Evolutionary conservation across 2,888 invertebrate genomes (phyloP).

Genomic region (Phrixothrix hirtus): DNA sequence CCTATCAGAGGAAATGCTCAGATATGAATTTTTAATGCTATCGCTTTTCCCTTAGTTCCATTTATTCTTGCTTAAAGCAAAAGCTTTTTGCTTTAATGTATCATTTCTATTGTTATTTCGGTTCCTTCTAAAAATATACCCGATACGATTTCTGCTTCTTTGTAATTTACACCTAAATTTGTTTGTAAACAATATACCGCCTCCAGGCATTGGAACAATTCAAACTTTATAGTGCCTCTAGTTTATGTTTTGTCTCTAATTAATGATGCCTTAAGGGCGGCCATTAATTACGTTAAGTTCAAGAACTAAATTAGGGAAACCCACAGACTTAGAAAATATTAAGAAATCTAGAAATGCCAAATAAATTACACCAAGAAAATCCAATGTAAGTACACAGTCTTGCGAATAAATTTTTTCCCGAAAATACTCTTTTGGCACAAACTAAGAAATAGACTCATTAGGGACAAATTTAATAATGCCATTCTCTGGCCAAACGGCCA

Average conservation of each 20-base stretch:
- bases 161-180: too few species aligned
- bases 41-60: not conserved
- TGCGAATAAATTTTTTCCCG: too few species aligned
- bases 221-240: too few species aligned
- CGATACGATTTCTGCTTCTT: too few species aligned
- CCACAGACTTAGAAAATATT: not conserved
- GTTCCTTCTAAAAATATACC: not conserved
- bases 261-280: too few species aligned
- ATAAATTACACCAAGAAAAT: not conserved
- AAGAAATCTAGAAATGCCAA: not conserved
- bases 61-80: not conserved
- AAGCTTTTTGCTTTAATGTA: not conserved
- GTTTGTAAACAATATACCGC: not conserved
- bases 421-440: not conserved
- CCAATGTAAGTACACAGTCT: too few species aligned
- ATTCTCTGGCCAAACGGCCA: constrained; percentile 5
- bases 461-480: not conserved
- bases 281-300: not conserved
- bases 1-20: constrained; percentile 1
- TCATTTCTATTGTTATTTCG: not conserved
- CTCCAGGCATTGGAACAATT: not conserved
- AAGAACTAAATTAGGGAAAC: not conserved
- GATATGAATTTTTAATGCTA: constrained; percentile 1
- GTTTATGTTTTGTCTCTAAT: too few species aligned
- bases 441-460: not conserved